Evolutionary conservation across 2,113 vertebrate species (phyloP).

Genomic region (Aegithalos caudatus): DNA sequence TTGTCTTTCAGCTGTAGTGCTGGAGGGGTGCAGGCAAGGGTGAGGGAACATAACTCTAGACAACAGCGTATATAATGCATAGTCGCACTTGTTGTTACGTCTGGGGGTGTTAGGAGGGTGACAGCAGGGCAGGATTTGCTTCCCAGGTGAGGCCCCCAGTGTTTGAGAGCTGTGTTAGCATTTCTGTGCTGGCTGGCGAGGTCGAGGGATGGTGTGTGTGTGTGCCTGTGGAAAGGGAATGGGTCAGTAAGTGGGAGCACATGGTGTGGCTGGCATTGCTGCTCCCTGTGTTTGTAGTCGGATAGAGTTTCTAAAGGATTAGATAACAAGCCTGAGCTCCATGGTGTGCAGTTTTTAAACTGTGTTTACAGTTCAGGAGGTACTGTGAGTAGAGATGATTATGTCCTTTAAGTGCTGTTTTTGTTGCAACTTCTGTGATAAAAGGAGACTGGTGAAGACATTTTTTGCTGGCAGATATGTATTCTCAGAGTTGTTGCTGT

Average conservation of each 20-base stretch:
- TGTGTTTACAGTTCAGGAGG: slow-evolving; percentile 41
- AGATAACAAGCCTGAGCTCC: background rate
- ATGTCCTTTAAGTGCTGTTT: slow-evolving; percentile 41
- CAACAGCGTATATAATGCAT: accelerated
- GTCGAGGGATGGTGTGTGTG: accelerated
- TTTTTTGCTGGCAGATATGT: background rate
- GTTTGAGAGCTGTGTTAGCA: background rate
- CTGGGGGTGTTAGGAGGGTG: accelerated
- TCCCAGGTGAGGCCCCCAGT: accelerated
- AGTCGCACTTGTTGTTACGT: background rate
- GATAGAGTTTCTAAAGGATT: slow-evolving; percentile 35
- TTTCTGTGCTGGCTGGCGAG: accelerated
- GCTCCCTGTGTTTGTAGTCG: background rate
- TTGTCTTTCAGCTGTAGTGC: background rate
- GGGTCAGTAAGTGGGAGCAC: background rate
- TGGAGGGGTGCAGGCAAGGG: background rate
- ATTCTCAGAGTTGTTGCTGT: background rate
- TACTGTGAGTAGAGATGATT: slow-evolving; percentile 29
- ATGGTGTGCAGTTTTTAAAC: background rate
- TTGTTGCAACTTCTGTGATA: background rate
- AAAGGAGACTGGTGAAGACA: background rate
- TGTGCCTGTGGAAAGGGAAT: background rate
- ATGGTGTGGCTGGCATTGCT: background rate
- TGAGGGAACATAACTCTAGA: background rate
- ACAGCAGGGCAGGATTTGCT: background rate